A percentile compares a stretch with the other conserved stretches of the same genome.
Conservation (phyloP, 23 tunicate genomes). For the Aplidium turbinatum region DNA sequence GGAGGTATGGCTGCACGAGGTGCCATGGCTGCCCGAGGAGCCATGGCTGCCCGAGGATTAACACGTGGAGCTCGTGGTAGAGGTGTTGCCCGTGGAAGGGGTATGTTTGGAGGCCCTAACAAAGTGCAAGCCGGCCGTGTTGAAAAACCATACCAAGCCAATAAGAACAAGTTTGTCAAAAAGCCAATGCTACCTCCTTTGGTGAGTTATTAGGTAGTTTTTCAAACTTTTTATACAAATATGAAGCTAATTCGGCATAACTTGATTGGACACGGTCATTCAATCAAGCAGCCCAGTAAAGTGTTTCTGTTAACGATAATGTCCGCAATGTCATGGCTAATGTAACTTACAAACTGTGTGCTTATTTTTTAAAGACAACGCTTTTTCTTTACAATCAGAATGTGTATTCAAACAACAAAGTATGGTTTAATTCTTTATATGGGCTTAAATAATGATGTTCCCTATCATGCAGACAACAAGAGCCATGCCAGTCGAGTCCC, state of each 20-base stretch:
- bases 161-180: not conserved
- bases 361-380: too few species aligned
- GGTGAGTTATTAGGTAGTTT: conserved; percentile 10
- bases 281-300: too few species aligned
- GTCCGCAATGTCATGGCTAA: too few species aligned
- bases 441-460: not conserved
- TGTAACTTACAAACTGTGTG: too few species aligned
- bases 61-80: conserved; percentile 23
- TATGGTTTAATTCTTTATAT: too few species aligned
- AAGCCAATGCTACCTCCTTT: conserved; percentile 37
- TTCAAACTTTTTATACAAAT: too few species aligned
- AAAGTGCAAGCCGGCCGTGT: conserved; percentile 33
- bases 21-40: not conserved
- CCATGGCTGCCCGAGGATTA: not conserved
- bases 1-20: conserved; percentile 5
- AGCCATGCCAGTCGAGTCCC: conserved; percentile 26
- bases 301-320: too few species aligned
- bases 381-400: too few species aligned
- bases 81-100: not conserved
- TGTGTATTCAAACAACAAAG: too few species aligned
- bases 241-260: too few species aligned
- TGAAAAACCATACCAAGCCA: conserved; percentile 8
- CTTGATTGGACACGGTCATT: too few species aligned
- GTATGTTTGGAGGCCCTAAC: conserved; percentile 6
- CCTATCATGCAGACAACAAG: conserved; percentile 9